phyloP scores from a whole-genome alignment of 1,140 invertebrate genomes.

The Planococcus citri region DNA sequence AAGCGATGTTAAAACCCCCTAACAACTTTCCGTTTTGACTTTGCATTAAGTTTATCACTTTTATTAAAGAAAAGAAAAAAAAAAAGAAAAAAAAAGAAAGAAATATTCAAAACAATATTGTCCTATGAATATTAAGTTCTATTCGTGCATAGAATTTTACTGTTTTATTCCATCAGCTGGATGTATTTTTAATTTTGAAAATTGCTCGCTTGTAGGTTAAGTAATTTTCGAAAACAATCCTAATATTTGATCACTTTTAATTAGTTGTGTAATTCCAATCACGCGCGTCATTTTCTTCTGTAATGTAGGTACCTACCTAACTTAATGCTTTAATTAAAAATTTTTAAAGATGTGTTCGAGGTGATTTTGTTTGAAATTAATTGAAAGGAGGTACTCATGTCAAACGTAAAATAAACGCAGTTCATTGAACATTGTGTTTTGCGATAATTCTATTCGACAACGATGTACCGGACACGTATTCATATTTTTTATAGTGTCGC shows the following conservation, averaged over 20 bases:
- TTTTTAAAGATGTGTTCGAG: background rate
- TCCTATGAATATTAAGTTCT: background rate
- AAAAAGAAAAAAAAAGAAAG: background rate
- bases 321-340: background rate
- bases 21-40: background rate
- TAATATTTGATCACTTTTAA: background rate
- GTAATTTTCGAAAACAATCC: background rate
- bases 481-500: too few relatives aligned
- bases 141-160: background rate
- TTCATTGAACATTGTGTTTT: too few relatives aligned
- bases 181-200: background rate
- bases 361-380: too few relatives aligned
- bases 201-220: background rate
- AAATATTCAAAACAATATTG: background rate
- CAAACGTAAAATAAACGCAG: too few relatives aligned
- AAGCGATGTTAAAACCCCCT: background rate
- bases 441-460: too few relatives aligned
- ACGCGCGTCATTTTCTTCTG: background rate
- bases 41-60: background rate
- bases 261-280: background rate
- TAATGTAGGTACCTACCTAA: too few relatives aligned
- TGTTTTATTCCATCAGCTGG: background rate
- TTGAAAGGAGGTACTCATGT: too few relatives aligned
- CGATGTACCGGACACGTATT: too few relatives aligned
- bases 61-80: background rate